Base-by-base conservation (phyloP, 2,113 vertebrate genomes). In the Halichoerus grypus region DNA sequence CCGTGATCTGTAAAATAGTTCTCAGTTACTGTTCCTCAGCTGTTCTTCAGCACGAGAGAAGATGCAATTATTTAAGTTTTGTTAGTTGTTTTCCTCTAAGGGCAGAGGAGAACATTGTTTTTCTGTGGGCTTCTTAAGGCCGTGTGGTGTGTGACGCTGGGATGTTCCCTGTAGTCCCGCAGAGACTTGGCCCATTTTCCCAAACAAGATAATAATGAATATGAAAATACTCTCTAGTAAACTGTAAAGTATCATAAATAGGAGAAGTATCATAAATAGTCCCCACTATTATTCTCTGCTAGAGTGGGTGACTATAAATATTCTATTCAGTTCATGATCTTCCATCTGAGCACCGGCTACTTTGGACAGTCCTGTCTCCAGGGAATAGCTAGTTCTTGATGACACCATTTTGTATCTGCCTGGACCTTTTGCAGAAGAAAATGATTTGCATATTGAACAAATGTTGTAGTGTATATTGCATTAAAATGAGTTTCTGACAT, bases 341-440 rank as follows among this genome's bases (percentile, higher is more conserved):
- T 92, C 82, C 24, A 4, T 39, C 42, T 28, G 46, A 96, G 55
- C 85, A 85, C 33, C 0, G 1, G n/a, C 61, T 84, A 28, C 21
- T 18, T 94, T 83, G 67, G 65, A 95, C 24, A 86, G 14, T 36
- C 49, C 33, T 51, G 10, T 65, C 77, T 95, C 61, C 67, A 89
- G 18, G 26, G 26, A 94, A 71, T 42, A 81, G 11, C 42, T 72
- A 0, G 77, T 92, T 49, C 33, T 87, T 33, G 0, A 79, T 28
- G 46, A 94, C 28, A 53, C 24, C 1, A 15, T 10, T 81, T 90
- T 72, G 61, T 59, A 84, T 71, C 49, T 83, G 12, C 19, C 82
- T 82, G 51, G 80, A 57, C 28, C 72, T 86, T 96, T 83, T 88
- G 53, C 14, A 18, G n/a, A 93, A 85, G 33, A 71, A 83, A 96